Base-by-base conservation (phyloP, 2,888 invertebrate genomes). In the Odontothrips loti region DNA sequence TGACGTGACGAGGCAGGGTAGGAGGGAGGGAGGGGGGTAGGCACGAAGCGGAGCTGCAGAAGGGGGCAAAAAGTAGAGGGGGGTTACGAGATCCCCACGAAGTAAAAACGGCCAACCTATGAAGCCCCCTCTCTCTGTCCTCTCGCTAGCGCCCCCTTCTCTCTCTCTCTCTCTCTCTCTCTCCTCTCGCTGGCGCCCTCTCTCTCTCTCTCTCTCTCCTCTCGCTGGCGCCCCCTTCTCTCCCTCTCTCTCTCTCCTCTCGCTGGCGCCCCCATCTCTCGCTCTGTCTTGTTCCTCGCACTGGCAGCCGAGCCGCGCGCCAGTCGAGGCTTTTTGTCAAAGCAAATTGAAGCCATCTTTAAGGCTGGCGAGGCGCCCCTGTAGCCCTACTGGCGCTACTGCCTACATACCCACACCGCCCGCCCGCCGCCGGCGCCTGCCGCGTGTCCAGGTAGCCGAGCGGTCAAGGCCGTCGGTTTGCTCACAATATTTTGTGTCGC, bases 341-440 rank as follows among this genome's bases (percentile, higher is more conserved):
- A 75, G 68, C 68, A 75, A 75, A 75, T 75, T 75, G 68, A 75
- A 75, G 68, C 68, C 68, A 75, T 75, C 68, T 75, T 75, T 75
- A 10, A 20, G 58, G 17, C 58, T 1, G 58, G 58, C 58, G 58
- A 15, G 58, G 58, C 58, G 17, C 58, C 15, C 0, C 58, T 15
- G 58, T 58, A 6, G 20, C 20, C 58, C 17, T 11, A 6, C 58
- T 20, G 58, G 58, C 58, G 58, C 15, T 17, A 15, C 58, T 58
- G 58, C 51, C 34, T 43, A 43, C 34, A 6, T 6, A 43, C 34
- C 3, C 34, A 43, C 34, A 43, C 34, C 34, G 34, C 6, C 34
- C 34, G 34, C n/a, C n/a, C n/a, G n/a, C n/a, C n/a, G n/a, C n/a
- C n/a, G n/a, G n/a, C n/a, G n/a, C n/a, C n/a, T 43, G 34, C 3